Evolutionary conservation across 1,140 invertebrate species (phyloP).

Genomic region (Drosophila littoralis): DNA sequence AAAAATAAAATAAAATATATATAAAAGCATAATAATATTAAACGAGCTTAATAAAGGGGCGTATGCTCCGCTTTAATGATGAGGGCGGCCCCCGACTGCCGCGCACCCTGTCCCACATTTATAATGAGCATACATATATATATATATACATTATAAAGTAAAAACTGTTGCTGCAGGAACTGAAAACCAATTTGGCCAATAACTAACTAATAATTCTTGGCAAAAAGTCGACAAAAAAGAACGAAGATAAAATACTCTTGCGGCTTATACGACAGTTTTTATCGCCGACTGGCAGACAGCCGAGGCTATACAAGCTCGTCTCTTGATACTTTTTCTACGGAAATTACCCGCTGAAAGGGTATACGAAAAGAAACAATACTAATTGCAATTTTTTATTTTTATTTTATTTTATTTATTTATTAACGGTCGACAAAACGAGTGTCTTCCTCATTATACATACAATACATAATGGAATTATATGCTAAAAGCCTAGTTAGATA

Average conservation of each 20-base stretch:
- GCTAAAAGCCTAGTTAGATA: too few relatives aligned
- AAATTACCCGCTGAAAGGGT: too few relatives aligned
- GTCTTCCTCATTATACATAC: too few relatives aligned
- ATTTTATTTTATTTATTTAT: too few relatives aligned
- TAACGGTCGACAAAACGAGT: too few relatives aligned
- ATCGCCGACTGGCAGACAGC: too few relatives aligned
- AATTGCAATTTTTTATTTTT: constrained; percentile 68
- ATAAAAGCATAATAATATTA: constrained; percentile 15
- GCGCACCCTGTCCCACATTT: constrained; percentile 10
- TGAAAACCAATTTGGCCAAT: constrained; percentile 25
- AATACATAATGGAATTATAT: too few relatives aligned
- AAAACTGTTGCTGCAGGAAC: constrained; percentile 1
- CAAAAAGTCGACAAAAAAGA: constrained; percentile 6
- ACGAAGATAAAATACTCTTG: too few relatives aligned
- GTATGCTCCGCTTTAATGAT: constrained; percentile 3
- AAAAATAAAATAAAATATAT: constrained; percentile 12
- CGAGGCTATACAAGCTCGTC: too few relatives aligned
- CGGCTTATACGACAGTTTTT: too few relatives aligned
- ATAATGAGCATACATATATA: background rate
- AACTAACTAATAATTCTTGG: constrained; percentile 11
- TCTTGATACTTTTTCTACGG: too few relatives aligned
- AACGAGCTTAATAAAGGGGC: constrained; percentile 22
- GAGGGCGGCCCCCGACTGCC: background rate
- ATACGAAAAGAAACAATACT: constrained; percentile 45
- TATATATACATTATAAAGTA: background rate